Base-by-base conservation (phyloP, 2,888 invertebrate genomes). In the Acanthosoma haemorrhoidale region DNA sequence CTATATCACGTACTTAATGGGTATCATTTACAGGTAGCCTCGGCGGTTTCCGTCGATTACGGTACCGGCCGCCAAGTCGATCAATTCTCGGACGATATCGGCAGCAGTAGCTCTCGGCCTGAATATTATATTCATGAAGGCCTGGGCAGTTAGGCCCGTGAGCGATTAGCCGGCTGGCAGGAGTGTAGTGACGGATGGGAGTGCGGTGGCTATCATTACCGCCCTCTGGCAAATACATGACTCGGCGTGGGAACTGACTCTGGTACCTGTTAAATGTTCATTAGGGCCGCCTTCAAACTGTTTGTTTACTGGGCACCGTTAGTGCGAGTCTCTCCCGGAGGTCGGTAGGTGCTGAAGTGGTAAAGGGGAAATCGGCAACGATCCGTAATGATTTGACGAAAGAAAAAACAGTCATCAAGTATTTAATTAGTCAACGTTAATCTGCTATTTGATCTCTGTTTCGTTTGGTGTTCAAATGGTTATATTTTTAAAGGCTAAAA, bases 231-330 rank as follows among this genome's bases (percentile, higher is more conserved):
- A 51, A 51, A 51, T 51, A 51, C 51, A 51, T 51, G 51, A 51
- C 51, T 51, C 18, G 32, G 51, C 51, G 51, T 51, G 51, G 51
- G 51, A 51, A 51, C 51, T n/a, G 25, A n/a, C n/a, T n/a, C 51
- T 25, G n/a, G n/a, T 9, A 25, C 25, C 51, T 51, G 25, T 51
- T 51, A 51, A 51, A 51, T 51, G 51, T 51, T 51, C 51, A 51
- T 51, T 25, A 51, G 51, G 13, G 25, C 13, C 51, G 13, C 51
- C 51, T n/a, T n/a, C n/a, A n/a, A n/a, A n/a, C n/a, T 25, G 51
- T 51, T 51, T 51, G 51, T 51, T 51, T 51, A 51, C 51, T 25
- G 6, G 1, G 25, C n/a, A 51, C 51, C 51, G 51, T 51, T 51
- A 51, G 13, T 1, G 25, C 29, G 25, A 13, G n/a, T 1, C 25